Evolutionary conservation across 1,140 invertebrate genomes (phyloP), one percentile per base, ranked within the genome.

Genomic region (Drosophila bocqueti): DNA sequence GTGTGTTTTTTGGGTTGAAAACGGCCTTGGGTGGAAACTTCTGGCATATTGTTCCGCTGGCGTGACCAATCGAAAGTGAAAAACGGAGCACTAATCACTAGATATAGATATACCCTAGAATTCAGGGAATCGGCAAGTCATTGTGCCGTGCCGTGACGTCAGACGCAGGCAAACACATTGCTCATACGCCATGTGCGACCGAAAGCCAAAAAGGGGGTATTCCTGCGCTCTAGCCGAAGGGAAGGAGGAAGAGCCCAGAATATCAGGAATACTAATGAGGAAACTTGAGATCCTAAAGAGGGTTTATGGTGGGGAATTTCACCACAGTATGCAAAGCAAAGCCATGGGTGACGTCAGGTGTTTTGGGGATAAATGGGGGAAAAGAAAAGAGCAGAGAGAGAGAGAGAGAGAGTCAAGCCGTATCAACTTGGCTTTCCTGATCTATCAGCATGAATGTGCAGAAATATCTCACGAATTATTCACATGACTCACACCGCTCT

Each of bases 391-490:
- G 36, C 2, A 61, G 52, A 52, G 7, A 57, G 42, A 61, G 15
- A 2, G 34, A 45, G 47, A 42, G 63, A 63, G 24, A 71, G 46
- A 18, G 45, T n/a, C 45, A 40, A 62, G 29, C 50, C 64, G 34
- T 57, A 69, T 52, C 64, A 49, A 43, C 36, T 64, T 50, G 29
- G 49, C 66, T 79, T 79, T 72, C 58, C 59, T 72, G 76, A 61
- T 72, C 52, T 60, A 71, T 79, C 76, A 79, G 76, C 76, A 79
- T 79, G 76, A 79, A 45, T 18, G n/a, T 64, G 76, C 76, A 79
- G 29, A 79, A 79, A 78, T 54, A 42, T 68, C 76, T 43, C 40
- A 64, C 75, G 54, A 78, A 72, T 71, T 77, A 58, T 79, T 34
- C 40, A 42, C 45, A 63, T 79, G 76, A 79, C 59, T 79, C 76